phyloP scores from a whole-genome alignment of 2,888 invertebrate genomes.

The Torymus auratus region DNA sequence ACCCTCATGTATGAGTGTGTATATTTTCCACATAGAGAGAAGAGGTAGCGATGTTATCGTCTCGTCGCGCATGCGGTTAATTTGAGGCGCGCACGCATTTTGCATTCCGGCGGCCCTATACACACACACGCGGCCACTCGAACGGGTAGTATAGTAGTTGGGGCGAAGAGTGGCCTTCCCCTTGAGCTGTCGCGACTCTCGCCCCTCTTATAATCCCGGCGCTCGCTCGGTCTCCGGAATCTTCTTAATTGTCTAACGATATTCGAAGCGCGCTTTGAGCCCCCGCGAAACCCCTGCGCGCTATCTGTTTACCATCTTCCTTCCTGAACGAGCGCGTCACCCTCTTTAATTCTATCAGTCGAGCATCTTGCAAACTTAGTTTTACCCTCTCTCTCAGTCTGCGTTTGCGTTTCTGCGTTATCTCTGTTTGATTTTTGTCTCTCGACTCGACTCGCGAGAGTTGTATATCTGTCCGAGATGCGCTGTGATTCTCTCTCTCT shows the following conservation, averaged over 20 bases:
- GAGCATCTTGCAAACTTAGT: conserved; percentile 26
- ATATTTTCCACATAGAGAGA: no score
- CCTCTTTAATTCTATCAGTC: not conserved
- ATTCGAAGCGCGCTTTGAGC: conserved; percentile 21
- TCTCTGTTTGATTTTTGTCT: conserved; percentile 4
- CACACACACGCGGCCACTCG: no score
- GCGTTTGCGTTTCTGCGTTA: not conserved
- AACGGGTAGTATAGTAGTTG: no score
- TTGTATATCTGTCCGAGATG: no score
- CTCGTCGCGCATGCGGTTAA: conserved; percentile 1
- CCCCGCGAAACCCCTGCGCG: not conserved
- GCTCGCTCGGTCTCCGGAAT: not conserved
- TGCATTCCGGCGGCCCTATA: not conserved
- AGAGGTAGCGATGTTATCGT: no score
- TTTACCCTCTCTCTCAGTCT: conserved; percentile 18
- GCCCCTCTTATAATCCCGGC: no score
- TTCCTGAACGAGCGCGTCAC: not conserved
- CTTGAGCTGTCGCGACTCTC: no score
- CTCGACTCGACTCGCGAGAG: no score
- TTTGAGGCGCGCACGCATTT: conserved; percentile 28
- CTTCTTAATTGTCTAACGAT: conserved; percentile 46
- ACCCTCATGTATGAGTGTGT: no score
- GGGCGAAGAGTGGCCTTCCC: no score
- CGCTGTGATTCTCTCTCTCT: no score
- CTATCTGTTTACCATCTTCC: conserved; percentile 5